Evolutionary conservation across 2,888 invertebrate genomes (phyloP).

Genomic region (Malachius bipustulatus): DNA sequence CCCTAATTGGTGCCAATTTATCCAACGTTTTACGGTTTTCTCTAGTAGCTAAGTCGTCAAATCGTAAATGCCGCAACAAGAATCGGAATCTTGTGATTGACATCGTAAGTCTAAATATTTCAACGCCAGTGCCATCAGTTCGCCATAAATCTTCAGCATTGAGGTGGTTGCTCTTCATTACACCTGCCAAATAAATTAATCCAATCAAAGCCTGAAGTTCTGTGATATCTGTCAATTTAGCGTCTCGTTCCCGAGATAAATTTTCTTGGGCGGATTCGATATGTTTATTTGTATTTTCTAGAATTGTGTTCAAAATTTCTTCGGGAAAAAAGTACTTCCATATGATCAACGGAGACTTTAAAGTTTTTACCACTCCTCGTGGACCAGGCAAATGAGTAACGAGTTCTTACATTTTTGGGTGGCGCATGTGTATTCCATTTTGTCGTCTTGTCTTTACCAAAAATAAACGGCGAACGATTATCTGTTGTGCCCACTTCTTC

Average conservation of each 20-base stretch:
- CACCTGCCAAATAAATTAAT: slow-evolving; percentile 21
- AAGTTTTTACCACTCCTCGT: background rate
- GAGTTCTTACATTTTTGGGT: background rate
- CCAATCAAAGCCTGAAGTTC: slow-evolving; percentile 23
- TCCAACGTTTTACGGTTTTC: slow-evolving; percentile 15
- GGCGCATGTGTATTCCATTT: slow-evolving; percentile 1
- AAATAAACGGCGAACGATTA: background rate
- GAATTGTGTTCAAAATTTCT: slow-evolving; percentile 1
- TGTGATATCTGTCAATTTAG: slow-evolving; percentile 17
- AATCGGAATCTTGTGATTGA: slow-evolving; percentile 17
- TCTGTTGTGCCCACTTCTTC: background rate
- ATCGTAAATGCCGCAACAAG: slow-evolving; percentile 19
- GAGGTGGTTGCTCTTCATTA: slow-evolving; percentile 10
- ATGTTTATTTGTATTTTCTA: slow-evolving; percentile 15
- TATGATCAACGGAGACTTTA: slow-evolving; percentile 8
- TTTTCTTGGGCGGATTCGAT: slow-evolving; percentile 12
- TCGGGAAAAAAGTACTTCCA: slow-evolving; percentile 15
- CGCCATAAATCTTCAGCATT: slow-evolving; percentile 20
- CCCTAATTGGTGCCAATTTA: slow-evolving; percentile 22
- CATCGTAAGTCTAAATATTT: slow-evolving; percentile 21
- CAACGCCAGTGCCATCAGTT: slow-evolving; percentile 18
- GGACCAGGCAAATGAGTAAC: slow-evolving; percentile 1
- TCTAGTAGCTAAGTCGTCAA: slow-evolving; percentile 19
- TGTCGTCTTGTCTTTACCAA: slow-evolving; percentile 2
- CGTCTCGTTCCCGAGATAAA: slow-evolving; percentile 18